Evolutionary conservation across 2,888 invertebrate species (phyloP).

Genomic region (Idaea straminata): DNA sequence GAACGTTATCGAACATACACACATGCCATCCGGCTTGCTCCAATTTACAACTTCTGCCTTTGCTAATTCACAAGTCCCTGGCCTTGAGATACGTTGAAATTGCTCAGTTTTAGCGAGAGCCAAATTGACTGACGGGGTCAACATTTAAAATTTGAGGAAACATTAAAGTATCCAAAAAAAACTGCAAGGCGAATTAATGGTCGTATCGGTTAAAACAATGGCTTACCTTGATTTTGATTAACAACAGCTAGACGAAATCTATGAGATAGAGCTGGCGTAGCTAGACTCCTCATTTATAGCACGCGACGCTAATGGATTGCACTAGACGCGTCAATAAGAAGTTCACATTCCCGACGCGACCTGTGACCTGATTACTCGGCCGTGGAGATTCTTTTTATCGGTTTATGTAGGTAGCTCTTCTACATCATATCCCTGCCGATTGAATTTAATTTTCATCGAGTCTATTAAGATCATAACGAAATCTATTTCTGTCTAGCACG

Average conservation of each 20-base stretch:
- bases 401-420: not conserved
- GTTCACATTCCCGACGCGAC: conserved; percentile 60
- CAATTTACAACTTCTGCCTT: conserved; percentile 28
- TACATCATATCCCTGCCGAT: not conserved
- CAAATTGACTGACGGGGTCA: conserved; percentile 52
- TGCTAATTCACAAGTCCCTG: conserved; percentile 55
- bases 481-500: not conserved
- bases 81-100: conserved; percentile 46
- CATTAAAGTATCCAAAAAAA: conserved; percentile 22
- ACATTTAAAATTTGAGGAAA: conserved; percentile 31
- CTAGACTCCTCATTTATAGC: conserved; percentile 56
- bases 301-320: conserved; percentile 68
- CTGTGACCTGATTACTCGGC: conserved; percentile 48
- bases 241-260: conserved; percentile 36
- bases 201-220: conserved; percentile 10
- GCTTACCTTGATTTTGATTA: conserved; percentile 26
- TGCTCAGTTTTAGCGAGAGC: conserved; percentile 49
- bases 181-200: conserved; percentile 17
- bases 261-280: conserved; percentile 38
- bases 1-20: conserved; percentile 54
- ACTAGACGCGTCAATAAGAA: conserved; percentile 64
- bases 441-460: not conserved
- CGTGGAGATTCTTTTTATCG: conserved; percentile 20
- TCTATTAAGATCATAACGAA: not conserved
- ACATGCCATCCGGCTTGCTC: conserved; percentile 40